These are phyloP conservation scores for Atractosteus spatula DNA, from an alignment of 2,113 vertebrate species.

Conservation along the genomic window DNA sequence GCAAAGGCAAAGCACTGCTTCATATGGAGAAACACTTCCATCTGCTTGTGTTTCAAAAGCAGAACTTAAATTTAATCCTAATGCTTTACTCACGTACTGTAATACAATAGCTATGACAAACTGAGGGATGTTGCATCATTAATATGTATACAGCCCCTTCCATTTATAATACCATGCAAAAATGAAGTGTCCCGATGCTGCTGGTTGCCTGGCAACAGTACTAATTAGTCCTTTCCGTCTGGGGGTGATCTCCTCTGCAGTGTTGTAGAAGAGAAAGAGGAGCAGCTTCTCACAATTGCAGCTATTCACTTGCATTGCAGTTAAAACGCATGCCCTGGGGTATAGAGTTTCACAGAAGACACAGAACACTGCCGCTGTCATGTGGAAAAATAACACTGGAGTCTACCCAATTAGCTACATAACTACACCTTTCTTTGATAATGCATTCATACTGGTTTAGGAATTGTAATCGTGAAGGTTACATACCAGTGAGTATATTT, in stretches of 20 bases:
- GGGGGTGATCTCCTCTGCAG: too few species aligned
- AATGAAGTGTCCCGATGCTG: background rate
- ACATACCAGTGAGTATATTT: conserved; percentile 13
- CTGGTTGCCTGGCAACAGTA: conserved; percentile 9
- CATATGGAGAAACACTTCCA: too few species aligned
- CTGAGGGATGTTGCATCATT: background rate
- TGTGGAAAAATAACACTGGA: background rate
- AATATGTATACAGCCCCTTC: background rate
- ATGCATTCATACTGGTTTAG: background rate
- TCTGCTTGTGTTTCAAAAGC: too few species aligned
- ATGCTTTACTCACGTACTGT: too few species aligned
- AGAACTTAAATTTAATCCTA: too few species aligned
- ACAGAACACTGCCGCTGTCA: conserved; percentile 7
- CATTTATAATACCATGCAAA: too few species aligned
- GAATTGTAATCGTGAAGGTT: background rate
- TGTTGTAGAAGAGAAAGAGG: background rate
- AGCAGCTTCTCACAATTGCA: conserved; percentile 5
- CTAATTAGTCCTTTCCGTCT: background rate
- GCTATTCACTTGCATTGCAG: background rate
- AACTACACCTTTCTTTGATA: conserved; percentile 4
- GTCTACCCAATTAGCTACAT: too few species aligned
- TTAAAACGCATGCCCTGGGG: conserved; percentile 7
- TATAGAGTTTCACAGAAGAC: conserved; percentile 15
- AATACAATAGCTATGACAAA: too few species aligned
- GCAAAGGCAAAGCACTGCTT: too few species aligned